These are phyloP conservation scores for Thinocorus orbignyianus DNA, from an alignment of 2,113 vertebrate species.

Conservation along the genomic window DNA sequence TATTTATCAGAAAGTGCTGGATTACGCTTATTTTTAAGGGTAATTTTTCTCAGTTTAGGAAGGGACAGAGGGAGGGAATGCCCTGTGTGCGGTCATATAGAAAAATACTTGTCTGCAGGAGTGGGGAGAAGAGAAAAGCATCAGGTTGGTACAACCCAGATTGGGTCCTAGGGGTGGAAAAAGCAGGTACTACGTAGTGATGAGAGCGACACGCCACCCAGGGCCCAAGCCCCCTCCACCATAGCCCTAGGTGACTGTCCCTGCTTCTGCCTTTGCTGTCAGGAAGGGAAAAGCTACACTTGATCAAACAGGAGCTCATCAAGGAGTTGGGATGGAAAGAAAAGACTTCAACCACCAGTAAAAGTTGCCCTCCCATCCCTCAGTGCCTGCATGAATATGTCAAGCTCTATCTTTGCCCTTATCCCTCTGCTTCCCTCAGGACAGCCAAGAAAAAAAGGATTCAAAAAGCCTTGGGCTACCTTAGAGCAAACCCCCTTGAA, in stretches of 20 bases:
- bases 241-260: neutral
- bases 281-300: neutral
- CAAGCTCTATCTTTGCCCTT: neutral
- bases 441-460: neutral
- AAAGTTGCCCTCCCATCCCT: neutral
- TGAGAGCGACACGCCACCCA: neutral
- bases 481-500: neutral
- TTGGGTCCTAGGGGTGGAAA: neutral
- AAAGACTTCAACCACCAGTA: neutral
- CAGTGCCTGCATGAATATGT: neutral
- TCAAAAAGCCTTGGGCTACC: neutral
- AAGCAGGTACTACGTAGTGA: neutral
- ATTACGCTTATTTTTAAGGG: neutral
- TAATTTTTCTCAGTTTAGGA: neutral
- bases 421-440: neutral
- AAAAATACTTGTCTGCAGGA: neutral
- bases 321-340: neutral
- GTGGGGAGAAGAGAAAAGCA: neutral
- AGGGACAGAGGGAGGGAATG: neutral
- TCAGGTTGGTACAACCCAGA: neutral
- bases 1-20: neutral
- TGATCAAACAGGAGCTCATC: neutral
- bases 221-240: neutral
- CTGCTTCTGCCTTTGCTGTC: rapidly evolving
- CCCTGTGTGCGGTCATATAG: neutral